Percentiles rank a stretch among this genome's conserved stretches.
phyloP scores from a whole-genome alignment of 2,888 invertebrate species.

The Platypus cylindrus region DNA sequence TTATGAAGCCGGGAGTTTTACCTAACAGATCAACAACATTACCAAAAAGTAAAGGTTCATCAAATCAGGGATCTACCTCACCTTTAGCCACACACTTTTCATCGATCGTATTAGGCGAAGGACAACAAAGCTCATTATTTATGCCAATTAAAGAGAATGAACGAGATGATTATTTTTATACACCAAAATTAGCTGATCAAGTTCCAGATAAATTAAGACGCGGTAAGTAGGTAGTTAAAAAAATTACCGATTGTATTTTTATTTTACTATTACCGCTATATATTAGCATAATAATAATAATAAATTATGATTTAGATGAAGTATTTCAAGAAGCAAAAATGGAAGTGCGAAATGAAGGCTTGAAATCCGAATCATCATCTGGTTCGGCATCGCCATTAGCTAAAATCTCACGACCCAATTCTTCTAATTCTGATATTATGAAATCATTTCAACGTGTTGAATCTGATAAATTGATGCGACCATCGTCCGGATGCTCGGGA shows the following conservation, averaged over 20 bases:
- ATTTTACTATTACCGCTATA: not conserved
- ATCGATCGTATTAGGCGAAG: slow-evolving; percentile 19
- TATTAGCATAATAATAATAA: not conserved
- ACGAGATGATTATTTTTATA: slow-evolving; percentile 14
- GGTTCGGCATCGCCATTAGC: slow-evolving; percentile 22
- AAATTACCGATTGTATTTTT: not conserved
- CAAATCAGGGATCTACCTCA: slow-evolving; percentile 19
- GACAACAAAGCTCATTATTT: slow-evolving; percentile 16
- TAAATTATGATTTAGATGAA: slow-evolving; percentile 5
- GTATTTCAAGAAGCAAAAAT: slow-evolving; percentile 12
- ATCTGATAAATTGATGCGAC: slow-evolving; percentile 16
- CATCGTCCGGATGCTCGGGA: slow-evolving; percentile 19
- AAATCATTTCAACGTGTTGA: slow-evolving; percentile 22
- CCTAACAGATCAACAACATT: slow-evolving; percentile 10
- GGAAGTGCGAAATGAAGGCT: slow-evolving; percentile 12
- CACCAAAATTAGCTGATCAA: slow-evolving; percentile 17
- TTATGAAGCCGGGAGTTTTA: slow-evolving; percentile 31
- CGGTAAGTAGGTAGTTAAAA: slow-evolving; percentile 13
- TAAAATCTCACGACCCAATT: slow-evolving; percentile 30
- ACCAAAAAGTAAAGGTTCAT: slow-evolving; percentile 12
- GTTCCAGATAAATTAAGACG: slow-evolving; percentile 11
- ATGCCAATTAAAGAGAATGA: slow-evolving; percentile 21
- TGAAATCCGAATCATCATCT: slow-evolving; percentile 10
- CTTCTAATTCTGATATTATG: slow-evolving; percentile 30
- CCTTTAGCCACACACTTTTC: slow-evolving; percentile 23